Base-by-base conservation (phyloP, 1,140 invertebrate genomes). In the Drosophila rhopaloa region DNA sequence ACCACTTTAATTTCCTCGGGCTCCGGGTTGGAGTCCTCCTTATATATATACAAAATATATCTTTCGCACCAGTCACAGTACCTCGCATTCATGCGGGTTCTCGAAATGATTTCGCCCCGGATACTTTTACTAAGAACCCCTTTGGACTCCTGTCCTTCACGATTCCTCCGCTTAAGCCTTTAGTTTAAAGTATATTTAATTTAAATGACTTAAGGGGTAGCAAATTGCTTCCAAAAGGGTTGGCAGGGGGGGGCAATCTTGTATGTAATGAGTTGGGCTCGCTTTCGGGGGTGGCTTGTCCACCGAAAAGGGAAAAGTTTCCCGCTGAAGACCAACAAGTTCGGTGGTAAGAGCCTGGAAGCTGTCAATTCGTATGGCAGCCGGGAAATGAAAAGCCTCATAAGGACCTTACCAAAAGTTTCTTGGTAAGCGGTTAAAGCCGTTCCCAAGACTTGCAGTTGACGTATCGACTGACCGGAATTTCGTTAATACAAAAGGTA, bases 1-100 rank as follows among this genome's bases (percentile, higher is more conserved):
- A 88, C 84, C 83, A 83, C 84, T 89, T 88, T 88, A 89, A 88
- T 89, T 88, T 88, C 80, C 83, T 89, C 53, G 46, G 62, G 63
- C 73, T 77, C 63, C 77, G 79, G 68, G 54, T 68, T 32, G 46
- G 60, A 68, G 14, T 50, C 13, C 46, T 41, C 46, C 44, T 6
- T 35, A 8, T 32, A 38, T 32, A 38, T 68, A 67, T 47, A 56
- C 59, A 62, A 65, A 71, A 63, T 84, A 80, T 84, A 79, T 83
- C 70, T 71, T 46, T 61, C 41, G 76, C 71, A 77, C 62, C 62
- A 78, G 70, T 71, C 46, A 54, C 48, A 80, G 50, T 65, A 51
- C 63, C 66, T 78, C 57, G 66, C 81, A 83, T 47, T 58, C 56
- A 46, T 66, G 59, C 37, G 67, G 41, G 51, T 60, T 76, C 29